phyloP scores from a whole-genome alignment of 2,888 invertebrate genomes.

The Coenonympha glycerion region DNA sequence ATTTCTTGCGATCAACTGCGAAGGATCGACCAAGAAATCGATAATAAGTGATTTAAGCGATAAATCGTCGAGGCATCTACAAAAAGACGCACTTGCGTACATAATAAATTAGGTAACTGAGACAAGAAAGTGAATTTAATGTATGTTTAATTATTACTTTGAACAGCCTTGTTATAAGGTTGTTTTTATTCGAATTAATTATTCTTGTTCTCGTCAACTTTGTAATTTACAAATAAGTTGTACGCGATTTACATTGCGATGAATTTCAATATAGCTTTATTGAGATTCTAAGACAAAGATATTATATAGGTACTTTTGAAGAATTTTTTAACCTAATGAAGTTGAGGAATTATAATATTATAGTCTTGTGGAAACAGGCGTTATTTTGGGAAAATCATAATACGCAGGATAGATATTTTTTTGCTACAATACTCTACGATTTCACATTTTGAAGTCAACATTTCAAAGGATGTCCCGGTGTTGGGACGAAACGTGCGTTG shows the following conservation, averaged over 20 bases:
- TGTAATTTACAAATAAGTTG: not conserved
- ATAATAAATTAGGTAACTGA: conserved; percentile 5
- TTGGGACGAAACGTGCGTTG: too few species aligned
- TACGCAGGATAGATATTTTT: too few species aligned
- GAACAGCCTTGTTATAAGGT: not conserved
- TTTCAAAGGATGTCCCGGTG: too few species aligned
- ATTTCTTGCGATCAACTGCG: conserved; percentile 20
- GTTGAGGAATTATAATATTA: too few species aligned
- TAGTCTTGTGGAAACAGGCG: too few species aligned
- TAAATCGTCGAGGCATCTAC: conserved; percentile 16
- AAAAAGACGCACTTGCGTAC: conserved; percentile 11
- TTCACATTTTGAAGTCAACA: too few species aligned
- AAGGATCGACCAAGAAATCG: conserved; percentile 26
- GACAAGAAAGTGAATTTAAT: conserved; percentile 5
- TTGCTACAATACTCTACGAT: too few species aligned
- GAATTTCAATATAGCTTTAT: too few species aligned
- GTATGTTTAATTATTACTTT: not conserved
- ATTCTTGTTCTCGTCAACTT: not conserved
- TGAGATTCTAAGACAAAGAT: too few species aligned
- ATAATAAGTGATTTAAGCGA: conserved; percentile 23
- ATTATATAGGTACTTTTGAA: too few species aligned
- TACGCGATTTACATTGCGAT: not conserved
- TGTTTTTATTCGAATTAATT: not conserved
- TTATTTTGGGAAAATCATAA: too few species aligned
- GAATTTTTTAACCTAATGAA: too few species aligned